A percentile compares a stretch with the other conserved stretches of the same genome.
These are phyloP conservation scores for Tipula unca DNA, from an alignment of 2,888 invertebrate genomes.

Conservation along the genomic window DNA sequence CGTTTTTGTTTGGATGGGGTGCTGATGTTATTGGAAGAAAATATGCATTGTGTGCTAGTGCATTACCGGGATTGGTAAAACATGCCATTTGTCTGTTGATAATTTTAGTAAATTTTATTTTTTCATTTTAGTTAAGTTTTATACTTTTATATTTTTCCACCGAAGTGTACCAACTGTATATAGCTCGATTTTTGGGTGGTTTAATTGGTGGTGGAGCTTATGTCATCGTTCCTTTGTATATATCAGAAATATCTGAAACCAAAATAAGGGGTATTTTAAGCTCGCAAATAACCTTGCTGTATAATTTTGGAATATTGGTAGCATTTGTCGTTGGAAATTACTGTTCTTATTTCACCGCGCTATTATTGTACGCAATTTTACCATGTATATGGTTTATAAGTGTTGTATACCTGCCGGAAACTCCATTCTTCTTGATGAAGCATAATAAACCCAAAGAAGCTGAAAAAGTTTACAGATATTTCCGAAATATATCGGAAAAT, in stretches of 20 bases:
- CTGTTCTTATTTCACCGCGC: not conserved
- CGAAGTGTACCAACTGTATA: not conserved
- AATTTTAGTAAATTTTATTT: not conserved
- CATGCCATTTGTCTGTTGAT: not conserved
- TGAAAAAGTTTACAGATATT: not conserved
- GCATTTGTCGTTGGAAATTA: not conserved
- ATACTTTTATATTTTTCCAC: not conserved
- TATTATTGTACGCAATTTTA: not conserved
- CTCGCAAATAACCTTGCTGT: not conserved
- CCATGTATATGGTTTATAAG: not conserved
- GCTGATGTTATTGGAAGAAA: not conserved
- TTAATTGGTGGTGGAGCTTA: not conserved
- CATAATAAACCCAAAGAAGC: not conserved
- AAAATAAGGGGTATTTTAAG: not conserved
- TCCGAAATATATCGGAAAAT: not conserved
- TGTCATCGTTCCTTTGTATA: not conserved
- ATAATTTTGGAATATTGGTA: not conserved
- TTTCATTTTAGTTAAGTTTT: not conserved
- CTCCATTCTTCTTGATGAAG: not conserved
- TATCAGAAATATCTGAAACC: slow-evolving; percentile 2
- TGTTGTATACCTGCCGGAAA: not conserved
- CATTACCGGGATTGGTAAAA: not conserved
- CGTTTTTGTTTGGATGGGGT: not conserved
- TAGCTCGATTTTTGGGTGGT: not conserved
- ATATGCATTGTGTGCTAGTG: not conserved